Evolutionary conservation across 2,888 invertebrate genomes (phyloP).

Genomic region (Meiosimyza decipiens): DNA sequence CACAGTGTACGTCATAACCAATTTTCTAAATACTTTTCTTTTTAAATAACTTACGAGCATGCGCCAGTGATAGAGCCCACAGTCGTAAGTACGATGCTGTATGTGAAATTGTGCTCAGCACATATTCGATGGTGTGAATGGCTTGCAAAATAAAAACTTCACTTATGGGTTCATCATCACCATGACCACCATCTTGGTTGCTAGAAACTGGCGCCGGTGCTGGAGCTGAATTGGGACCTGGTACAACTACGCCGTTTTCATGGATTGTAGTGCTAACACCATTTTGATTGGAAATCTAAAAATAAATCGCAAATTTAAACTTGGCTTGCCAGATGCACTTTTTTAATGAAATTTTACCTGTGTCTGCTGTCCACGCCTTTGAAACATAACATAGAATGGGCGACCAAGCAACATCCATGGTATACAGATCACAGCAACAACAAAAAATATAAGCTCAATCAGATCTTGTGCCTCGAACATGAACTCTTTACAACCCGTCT

Average conservation of each 20-base stretch:
- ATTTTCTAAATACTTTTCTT: too few species aligned
- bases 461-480: constrained; percentile 79
- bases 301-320: not conserved
- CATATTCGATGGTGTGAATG: constrained; percentile 97
- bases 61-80: constrained; percentile 96
- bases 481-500: constrained; percentile 70
- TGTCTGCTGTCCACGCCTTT: not conserved
- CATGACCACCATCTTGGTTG: constrained; percentile 52
- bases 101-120: constrained; percentile 94
- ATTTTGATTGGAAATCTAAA: not conserved
- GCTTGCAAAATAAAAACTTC: constrained; percentile 93
- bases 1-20: too few species aligned
- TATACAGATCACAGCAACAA: constrained; percentile 84
- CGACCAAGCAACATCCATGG: constrained; percentile 95
- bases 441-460: constrained; percentile 81
- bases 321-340: not conserved
- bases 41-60: constrained; percentile 78
- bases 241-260: not conserved
- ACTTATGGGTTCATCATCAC: constrained; percentile 75
- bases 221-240: constrained; percentile 21
- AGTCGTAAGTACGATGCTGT: constrained; percentile 96
- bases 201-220: constrained; percentile 28
- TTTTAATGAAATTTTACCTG: constrained; percentile 3
- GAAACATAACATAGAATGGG: constrained; percentile 79
- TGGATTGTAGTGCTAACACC: not conserved